Evolutionary conservation across 1,140 invertebrate genomes (phyloP), one percentile per base, ranked within the genome.

Genomic region (Euwallacea fornicatus): DNA sequence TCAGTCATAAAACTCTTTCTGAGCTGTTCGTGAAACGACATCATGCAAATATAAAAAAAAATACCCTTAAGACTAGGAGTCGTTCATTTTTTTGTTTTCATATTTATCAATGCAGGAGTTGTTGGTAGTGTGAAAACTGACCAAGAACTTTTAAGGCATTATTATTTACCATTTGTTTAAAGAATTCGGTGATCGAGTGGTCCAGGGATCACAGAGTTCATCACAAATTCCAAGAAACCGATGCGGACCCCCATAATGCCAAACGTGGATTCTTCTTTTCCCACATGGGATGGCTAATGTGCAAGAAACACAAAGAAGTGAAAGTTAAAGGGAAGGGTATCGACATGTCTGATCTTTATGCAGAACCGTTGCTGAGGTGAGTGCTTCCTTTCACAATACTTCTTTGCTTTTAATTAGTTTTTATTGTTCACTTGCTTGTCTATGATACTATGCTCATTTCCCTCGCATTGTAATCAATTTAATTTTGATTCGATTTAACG

Each of bases 141-240:
- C 21, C 21, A 4, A 33, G 4, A 4, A 2, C 21, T 33, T 33
- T 33, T 1, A 33, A 33, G 21, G 21, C 21, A 33, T 33, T 33
- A 33, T 33, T 33, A 33, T 33, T 33, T 33, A 33, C 21, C 4
- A 2, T 33, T 33, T 33, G 21, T 33, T 33, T 81, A 33, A 83
- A 98, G 92, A 97, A 98, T 83, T 88, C 93, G 58, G 91, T 94
- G n/a, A 89, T 92, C 69, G 95, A 98, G 80, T 98, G 97, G 97
- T 87, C 90, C 0, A 86, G 96, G 66, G 96, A 98, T 81, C 97
- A 99, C 83, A 86, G 97, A 72, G 93, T 98, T 72, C 97, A 99
- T 81, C 97, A 98, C 84, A 98, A 98, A 81, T 98, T 91, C 84
- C 93, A 92, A 7, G 97, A 98, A 82, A 98, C 97, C 0, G 88